phyloP scores from a whole-genome alignment of 2,797 vertebrate genomes.

The Acridotheres tristis region DNA sequence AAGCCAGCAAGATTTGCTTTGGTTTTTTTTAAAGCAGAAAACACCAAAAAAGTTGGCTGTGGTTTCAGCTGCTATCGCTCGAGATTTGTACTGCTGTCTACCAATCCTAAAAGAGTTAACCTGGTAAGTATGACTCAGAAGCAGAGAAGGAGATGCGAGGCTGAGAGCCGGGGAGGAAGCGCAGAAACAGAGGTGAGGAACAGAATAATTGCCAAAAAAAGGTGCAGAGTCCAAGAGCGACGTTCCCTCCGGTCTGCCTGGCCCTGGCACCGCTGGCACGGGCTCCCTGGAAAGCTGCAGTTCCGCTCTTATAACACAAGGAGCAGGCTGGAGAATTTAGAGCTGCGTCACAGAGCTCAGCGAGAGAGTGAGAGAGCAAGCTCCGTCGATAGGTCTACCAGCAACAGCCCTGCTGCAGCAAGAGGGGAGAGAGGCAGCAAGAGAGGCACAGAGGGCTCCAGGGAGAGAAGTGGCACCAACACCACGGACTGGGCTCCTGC shows the following conservation, averaged over 20 bases:
- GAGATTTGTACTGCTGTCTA: slow-evolving; percentile 53
- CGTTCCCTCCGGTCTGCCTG: slow-evolving; percentile 74
- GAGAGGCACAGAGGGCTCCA: slow-evolving; percentile 73
- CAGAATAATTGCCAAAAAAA: slow-evolving; percentile 61
- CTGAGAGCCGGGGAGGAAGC: slow-evolving; percentile 43
- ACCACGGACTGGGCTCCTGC: slow-evolving; percentile 64
- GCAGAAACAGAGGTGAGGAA: slow-evolving; percentile 62
- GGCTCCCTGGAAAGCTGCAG: slow-evolving; percentile 85
- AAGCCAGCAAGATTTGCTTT: slow-evolving; percentile 52
- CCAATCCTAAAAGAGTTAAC: slow-evolving; percentile 76
- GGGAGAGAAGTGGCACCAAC: slow-evolving; percentile 76
- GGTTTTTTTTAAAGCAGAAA: slow-evolving; percentile 62
- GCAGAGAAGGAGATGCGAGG: slow-evolving; percentile 49
- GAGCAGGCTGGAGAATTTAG: slow-evolving; percentile 93
- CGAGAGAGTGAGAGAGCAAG: slow-evolving; percentile 78
- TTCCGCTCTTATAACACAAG: slow-evolving; percentile 88
- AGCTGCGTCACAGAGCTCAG: slow-evolving; percentile 98
- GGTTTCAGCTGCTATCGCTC: slow-evolving; percentile 41
- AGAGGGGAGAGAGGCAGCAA: slow-evolving; percentile 81
- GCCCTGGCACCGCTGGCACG: slow-evolving; percentile 81
- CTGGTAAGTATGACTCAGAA: slow-evolving; percentile 50
- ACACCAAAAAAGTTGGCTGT: slow-evolving; percentile 65
- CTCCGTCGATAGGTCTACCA: slow-evolving; percentile 82
- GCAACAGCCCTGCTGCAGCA: slow-evolving; percentile 87
- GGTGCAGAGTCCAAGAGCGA: slow-evolving; percentile 69